Evolutionary conservation across 35 echinoderm and acorn worm genomes (phyloP).

Genomic region (Nesometra sesokonis): DNA sequence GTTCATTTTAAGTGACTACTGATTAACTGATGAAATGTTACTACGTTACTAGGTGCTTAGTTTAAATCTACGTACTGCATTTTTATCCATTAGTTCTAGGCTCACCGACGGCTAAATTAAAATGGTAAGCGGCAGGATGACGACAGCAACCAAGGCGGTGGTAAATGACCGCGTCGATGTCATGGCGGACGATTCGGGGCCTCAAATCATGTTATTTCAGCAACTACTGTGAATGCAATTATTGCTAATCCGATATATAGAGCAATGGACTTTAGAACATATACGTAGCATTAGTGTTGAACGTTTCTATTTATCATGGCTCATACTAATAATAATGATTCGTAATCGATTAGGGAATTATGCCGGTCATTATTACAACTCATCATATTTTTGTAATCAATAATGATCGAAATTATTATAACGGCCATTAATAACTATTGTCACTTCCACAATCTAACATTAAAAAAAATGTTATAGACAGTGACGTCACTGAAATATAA

Average conservation of each 20-base stretch:
- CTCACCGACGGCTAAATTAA: not conserved
- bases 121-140: not conserved
- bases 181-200: not conserved
- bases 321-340: no score
- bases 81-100: not conserved
- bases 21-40: not conserved
- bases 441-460: no score
- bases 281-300: not conserved
- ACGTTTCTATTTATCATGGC: not conserved
- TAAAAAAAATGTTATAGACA: no score
- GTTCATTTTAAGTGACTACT: not conserved
- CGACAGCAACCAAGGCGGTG: not conserved
- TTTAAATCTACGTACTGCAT: not conserved
- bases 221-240: not conserved
- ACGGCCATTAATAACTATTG: no score
- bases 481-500: no score
- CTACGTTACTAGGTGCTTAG: not conserved
- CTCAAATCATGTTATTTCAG: not conserved
- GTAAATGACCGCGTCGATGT: not conserved
- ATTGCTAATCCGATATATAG: not conserved
- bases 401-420: no score
- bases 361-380: no score
- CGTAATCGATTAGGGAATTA: no score
- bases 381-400: no score
- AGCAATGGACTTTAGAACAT: not conserved